Evolutionary conservation across 2,888 invertebrate genomes (phyloP).

Genomic region (Lasioglossum pauxillum): DNA sequence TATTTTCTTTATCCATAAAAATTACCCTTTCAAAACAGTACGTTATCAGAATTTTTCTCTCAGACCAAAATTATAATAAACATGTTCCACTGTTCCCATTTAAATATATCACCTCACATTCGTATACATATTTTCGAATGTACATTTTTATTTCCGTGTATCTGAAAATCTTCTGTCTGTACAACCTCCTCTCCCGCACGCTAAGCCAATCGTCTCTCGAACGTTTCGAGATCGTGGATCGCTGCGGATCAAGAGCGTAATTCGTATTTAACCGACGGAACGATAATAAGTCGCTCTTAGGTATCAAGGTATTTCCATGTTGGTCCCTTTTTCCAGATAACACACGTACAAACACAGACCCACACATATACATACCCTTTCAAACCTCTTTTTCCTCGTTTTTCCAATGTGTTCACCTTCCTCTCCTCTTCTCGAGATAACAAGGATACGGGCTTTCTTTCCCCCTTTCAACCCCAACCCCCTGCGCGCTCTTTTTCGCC

Average conservation of each 20-base stretch:
- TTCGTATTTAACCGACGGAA: slow-evolving; percentile 63
- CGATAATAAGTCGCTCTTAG: slow-evolving; percentile 68
- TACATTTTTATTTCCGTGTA: background rate
- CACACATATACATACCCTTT: slow-evolving; percentile 29
- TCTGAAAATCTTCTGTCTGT: background rate
- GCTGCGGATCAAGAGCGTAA: background rate
- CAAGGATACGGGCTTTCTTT: slow-evolving; percentile 61
- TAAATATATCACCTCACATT: too few relatives aligned
- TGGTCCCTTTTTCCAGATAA: slow-evolving; percentile 69
- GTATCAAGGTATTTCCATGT: slow-evolving; percentile 69
- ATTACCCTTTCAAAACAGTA: background rate
- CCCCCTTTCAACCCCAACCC: slow-evolving; percentile 1
- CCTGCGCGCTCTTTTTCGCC: background rate
- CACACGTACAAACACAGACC: slow-evolving; percentile 49
- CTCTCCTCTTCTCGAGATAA: slow-evolving; percentile 59
- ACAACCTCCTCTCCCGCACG: background rate
- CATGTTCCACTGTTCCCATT: background rate
- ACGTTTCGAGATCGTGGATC: background rate
- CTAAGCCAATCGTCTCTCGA: background rate
- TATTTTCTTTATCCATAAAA: background rate
- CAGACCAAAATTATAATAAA: background rate
- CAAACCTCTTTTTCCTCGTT: slow-evolving; percentile 24
- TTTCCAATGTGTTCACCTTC: slow-evolving; percentile 17
- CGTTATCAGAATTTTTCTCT: too few relatives aligned
- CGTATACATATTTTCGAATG: background rate